phyloP scores from a whole-genome alignment of 2,113 vertebrate genomes.

The Oryctolagus cuniculus region DNA sequence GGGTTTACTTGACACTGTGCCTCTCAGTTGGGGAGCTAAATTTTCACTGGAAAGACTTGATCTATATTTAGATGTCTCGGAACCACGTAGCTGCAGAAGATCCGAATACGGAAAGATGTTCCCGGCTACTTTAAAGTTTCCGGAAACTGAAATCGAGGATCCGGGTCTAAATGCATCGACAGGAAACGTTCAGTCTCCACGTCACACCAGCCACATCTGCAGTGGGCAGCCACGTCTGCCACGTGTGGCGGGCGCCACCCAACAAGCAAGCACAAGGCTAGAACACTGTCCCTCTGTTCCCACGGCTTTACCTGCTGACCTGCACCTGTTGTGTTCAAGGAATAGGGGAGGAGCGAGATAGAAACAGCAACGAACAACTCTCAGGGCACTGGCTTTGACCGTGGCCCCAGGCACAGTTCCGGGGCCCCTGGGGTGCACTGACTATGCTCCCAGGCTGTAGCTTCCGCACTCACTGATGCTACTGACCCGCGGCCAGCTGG shows the following conservation, averaged over 20 bases:
- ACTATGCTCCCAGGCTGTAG: too few species aligned
- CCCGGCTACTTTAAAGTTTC: background rate
- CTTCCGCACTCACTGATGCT: too few species aligned
- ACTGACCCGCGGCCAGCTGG: too few species aligned
- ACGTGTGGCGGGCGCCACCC: background rate
- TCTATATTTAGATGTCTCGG: background rate
- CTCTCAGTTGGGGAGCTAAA: background rate
- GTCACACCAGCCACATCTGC: background rate
- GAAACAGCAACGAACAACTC: too few species aligned
- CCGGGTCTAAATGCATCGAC: background rate
- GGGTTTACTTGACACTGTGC: background rate
- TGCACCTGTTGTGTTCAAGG: too few species aligned
- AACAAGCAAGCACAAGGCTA: too few species aligned
- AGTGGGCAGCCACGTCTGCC: background rate
- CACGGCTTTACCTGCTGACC: too few species aligned
- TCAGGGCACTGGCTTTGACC: too few species aligned
- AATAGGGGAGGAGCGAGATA: too few species aligned
- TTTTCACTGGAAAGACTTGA: background rate
- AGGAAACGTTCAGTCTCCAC: background rate
- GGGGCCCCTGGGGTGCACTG: too few species aligned
- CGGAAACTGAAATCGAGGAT: background rate
- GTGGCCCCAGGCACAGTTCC: too few species aligned
- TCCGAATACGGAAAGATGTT: background rate
- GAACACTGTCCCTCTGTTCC: too few species aligned
- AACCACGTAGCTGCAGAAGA: background rate